phyloP scores from a whole-genome alignment of 2,797 vertebrate genomes.

The Spondyliosoma cantharus region DNA sequence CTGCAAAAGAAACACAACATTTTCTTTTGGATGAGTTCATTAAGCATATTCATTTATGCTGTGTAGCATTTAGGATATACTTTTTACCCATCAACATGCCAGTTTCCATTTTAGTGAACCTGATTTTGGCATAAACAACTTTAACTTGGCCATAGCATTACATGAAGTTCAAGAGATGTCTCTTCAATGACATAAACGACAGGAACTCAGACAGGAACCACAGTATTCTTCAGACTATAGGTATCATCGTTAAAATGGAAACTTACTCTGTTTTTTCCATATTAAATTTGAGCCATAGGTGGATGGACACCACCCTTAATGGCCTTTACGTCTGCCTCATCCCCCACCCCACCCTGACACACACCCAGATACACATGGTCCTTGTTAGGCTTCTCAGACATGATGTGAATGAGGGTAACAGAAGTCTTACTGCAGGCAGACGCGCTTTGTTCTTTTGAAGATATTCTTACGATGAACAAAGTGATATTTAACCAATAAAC shows the following conservation, averaged over 20 bases:
- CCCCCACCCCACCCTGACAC: constrained; percentile 25
- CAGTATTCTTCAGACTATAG: not conserved
- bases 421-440: not conserved
- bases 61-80: not conserved
- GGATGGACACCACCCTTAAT: constrained; percentile 39
- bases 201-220: constrained; percentile 17
- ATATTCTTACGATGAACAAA: not conserved
- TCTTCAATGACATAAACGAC: constrained; percentile 49
- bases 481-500: not conserved
- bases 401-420: constrained; percentile 17
- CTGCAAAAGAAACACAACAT: constrained; percentile 74
- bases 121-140: not conserved
- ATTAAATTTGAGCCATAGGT: constrained; percentile 4
- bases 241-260: not conserved
- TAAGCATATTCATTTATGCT: not conserved
- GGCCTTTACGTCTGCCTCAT: constrained; percentile 42
- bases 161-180: constrained; percentile 11
- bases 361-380: constrained; percentile 47
- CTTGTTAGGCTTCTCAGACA: constrained; percentile 41
- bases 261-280: not conserved
- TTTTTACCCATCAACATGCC: not conserved
- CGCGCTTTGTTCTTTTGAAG: constrained; percentile 19
- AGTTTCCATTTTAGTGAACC: constrained; percentile 13
- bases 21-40: not conserved
- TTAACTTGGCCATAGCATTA: not conserved